phyloP scores from a whole-genome alignment of 2,113 vertebrate species.

The Oncorhynchus clarkii region DNA sequence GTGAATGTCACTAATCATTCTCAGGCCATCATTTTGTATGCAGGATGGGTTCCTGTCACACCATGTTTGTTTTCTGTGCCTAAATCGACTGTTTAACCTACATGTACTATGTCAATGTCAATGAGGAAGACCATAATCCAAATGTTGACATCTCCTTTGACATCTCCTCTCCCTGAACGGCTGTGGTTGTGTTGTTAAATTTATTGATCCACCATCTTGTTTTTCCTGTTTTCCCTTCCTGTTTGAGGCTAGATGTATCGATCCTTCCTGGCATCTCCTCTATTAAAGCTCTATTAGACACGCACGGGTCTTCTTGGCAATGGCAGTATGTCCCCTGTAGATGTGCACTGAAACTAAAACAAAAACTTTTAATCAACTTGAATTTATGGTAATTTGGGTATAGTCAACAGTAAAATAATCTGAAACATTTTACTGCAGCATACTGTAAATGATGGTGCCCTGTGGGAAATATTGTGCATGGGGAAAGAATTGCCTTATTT shows the following conservation, averaged over 20 bases:
- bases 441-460: too few species aligned
- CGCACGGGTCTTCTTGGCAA: slow-evolving; percentile 13
- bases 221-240: slow-evolving; percentile 38
- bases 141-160: not conserved
- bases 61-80: not conserved
- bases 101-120: too few species aligned
- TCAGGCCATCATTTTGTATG: slow-evolving; percentile 5
- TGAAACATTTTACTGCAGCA: too few species aligned
- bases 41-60: not conserved
- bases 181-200: slow-evolving; percentile 2
- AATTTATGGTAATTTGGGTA: too few species aligned
- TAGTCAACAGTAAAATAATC: too few species aligned
- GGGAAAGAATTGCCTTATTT: too few species aligned
- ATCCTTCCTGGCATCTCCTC: slow-evolving; percentile 36
- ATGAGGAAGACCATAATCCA: too few species aligned
- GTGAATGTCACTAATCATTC: not conserved
- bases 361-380: too few species aligned
- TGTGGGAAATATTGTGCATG: too few species aligned
- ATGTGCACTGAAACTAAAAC: not conserved
- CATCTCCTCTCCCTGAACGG: not conserved
- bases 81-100: too few species aligned
- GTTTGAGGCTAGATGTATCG: slow-evolving; percentile 42
- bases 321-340: slow-evolving; percentile 4
- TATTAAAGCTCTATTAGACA: slow-evolving; percentile 19
- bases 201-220: slow-evolving; percentile 23